Conservation (phyloP, 2,888 invertebrate genomes). For the Epirrita christyi region DNA sequence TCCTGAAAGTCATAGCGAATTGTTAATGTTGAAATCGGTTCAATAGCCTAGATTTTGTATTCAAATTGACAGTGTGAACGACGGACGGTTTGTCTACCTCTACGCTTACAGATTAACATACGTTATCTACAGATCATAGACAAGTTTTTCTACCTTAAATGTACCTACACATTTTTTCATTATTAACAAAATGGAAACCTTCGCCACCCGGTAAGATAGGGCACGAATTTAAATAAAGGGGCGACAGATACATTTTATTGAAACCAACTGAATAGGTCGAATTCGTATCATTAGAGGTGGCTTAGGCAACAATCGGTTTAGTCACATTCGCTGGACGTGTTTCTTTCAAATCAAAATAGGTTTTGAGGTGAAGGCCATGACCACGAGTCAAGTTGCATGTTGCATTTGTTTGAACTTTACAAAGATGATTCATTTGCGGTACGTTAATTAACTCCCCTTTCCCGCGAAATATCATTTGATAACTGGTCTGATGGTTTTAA, state of each 20-base stretch:
- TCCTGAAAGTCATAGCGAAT: constrained; percentile 46
- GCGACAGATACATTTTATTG: constrained; percentile 36
- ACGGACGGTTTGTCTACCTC: constrained; percentile 35
- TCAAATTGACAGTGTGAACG: constrained; percentile 46
- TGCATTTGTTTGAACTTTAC: constrained; percentile 40
- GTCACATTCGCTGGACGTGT: constrained; percentile 62
- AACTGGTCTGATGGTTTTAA: constrained; percentile 22
- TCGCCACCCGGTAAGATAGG: constrained; percentile 40
- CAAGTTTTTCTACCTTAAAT: background rate
- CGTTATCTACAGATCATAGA: background rate
- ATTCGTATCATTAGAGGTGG: constrained; percentile 46
- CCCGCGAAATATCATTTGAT: constrained; percentile 17
- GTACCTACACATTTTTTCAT: constrained; percentile 9
- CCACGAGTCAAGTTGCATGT: constrained; percentile 40
- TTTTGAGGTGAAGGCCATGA: constrained; percentile 68
- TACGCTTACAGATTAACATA: constrained; percentile 33
- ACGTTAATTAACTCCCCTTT: constrained; percentile 32
- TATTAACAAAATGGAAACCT: constrained; percentile 15
- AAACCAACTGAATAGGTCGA: constrained; percentile 42
- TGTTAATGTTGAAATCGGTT: constrained; percentile 50
- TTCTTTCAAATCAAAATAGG: constrained; percentile 66
- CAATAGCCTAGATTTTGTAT: constrained; percentile 54
- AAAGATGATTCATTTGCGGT: constrained; percentile 30
- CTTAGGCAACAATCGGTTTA: constrained; percentile 57
- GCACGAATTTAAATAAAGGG: constrained; percentile 42